These are phyloP conservation scores for Macrophya alboannulata DNA, from an alignment of 2,888 invertebrate species.

Conservation along the genomic window DNA sequence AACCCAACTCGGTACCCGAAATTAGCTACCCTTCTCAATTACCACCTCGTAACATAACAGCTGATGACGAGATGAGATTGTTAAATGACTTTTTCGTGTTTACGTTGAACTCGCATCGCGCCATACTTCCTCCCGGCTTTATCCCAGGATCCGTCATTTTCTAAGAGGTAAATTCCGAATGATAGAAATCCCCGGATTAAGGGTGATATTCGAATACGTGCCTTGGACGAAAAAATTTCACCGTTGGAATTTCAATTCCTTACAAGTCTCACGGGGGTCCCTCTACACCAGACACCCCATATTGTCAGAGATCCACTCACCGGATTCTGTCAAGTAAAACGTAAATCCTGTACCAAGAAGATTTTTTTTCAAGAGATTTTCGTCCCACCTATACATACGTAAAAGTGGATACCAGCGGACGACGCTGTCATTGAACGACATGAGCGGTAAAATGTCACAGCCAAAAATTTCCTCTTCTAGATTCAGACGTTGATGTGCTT, in stretches of 20 bases:
- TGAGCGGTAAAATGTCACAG: neutral
- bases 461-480: neutral
- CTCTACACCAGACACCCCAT: too few relatives aligned
- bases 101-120: neutral
- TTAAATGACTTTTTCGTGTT: too few relatives aligned
- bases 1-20: neutral
- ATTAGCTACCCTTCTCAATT: neutral
- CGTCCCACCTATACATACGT: neutral
- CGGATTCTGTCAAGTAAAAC: neutral
- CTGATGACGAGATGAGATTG: neutral
- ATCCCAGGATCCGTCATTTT: neutral
- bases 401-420: neutral
- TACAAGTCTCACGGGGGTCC: neutral
- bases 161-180: neutral
- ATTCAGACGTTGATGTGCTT: neutral
- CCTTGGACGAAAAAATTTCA: neutral
- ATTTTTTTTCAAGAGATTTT: neutral
- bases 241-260: constrained; percentile 5
- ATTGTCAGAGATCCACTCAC: neutral
- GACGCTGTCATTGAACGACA: neutral
- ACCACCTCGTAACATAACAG: neutral
- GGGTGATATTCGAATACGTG: constrained; percentile 30
- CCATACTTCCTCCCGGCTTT: neutral
- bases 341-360: neutral
- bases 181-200: constrained; percentile 4